Evolutionary conservation across 2,797 vertebrate species (phyloP), one percentile per base, ranked within the genome.

Genomic region (Acropternis orthonyx): DNA sequence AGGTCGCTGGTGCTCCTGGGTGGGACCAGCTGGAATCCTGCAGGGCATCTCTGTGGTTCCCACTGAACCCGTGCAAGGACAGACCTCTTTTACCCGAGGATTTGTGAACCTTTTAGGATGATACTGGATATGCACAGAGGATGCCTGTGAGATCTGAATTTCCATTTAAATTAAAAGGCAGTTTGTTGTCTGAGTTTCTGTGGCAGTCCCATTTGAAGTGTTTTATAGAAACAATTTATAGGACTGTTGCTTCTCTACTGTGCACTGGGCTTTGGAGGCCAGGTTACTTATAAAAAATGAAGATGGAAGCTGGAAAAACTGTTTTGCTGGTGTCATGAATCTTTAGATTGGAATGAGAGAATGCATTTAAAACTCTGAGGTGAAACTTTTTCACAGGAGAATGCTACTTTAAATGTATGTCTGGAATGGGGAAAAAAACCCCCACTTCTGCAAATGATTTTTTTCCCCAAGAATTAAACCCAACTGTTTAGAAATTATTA

Each of bases 401-500:
- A 37, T 10, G 22, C 43, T 62, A 23, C 59, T 79, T 86, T 56
- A 91, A 83, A 75, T 91, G 15, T 41, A 41, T 30, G 32, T 9
- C 65, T 81, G 68, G 46, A 65, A 62, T 34, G 18, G n/a, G 22
- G 8, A 43, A 61, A 36, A 48, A 11, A 14, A 28, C 21, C 0
- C 5, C 10, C 52, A 59, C 61, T 91, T 75, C 82, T 89, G 72
- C 49, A 92, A 91, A 93, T 68, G 52, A 85, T 56, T 61, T 73
- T 54, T 65, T 21, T 8, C 16, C 28, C 13, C 13, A 83, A 59
- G 79, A 94, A 91, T 94, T 69, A 90, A 91, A 92, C 30, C 8
- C 27, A 65, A 69, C 52, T 80, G 74, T 74, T 95, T 69, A 77
- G 67, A 83, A 93, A 56, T 87, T 34, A 94, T 82, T 88, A 41